These are phyloP conservation scores for Noctua janthe DNA, from an alignment of 2,888 invertebrate genomes.

Conservation along the genomic window DNA sequence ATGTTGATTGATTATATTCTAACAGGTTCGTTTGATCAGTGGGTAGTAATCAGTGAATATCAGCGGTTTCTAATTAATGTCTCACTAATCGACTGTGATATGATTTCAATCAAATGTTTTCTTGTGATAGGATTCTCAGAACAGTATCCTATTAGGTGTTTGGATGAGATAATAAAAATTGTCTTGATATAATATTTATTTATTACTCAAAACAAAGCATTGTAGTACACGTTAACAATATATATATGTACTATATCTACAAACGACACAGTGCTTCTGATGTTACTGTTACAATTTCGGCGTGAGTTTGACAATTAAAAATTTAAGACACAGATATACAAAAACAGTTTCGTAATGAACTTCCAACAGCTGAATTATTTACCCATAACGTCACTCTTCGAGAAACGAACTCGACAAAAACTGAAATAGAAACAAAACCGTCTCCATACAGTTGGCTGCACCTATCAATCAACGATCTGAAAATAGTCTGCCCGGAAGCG, in stretches of 20 bases:
- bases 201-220: neutral
- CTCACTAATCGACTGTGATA: constrained; percentile 37
- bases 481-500: constrained; percentile 82
- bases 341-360: neutral
- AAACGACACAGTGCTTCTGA: too few species aligned
- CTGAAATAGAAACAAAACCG: constrained; percentile 70
- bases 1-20: constrained; percentile 64
- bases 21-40: constrained; percentile 48
- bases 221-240: neutral
- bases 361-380: constrained; percentile 38
- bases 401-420: constrained; percentile 41
- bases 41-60: constrained; percentile 36
- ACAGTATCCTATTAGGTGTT: neutral
- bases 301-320: too few species aligned
- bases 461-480: constrained; percentile 77
- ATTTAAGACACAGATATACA: neutral
- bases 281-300: too few species aligned
- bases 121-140: neutral
- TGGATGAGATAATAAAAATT: constrained; percentile 20
- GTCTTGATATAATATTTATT: neutral
- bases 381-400: constrained; percentile 29
- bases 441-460: constrained; percentile 66
- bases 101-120: constrained; percentile 18
- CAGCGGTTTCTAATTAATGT: constrained; percentile 48
- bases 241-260: too few species aligned